Evolutionary conservation across 2,797 vertebrate genomes (phyloP), one percentile per base, ranked within the genome.

Genomic region (Ptychadena robeensis): DNA sequence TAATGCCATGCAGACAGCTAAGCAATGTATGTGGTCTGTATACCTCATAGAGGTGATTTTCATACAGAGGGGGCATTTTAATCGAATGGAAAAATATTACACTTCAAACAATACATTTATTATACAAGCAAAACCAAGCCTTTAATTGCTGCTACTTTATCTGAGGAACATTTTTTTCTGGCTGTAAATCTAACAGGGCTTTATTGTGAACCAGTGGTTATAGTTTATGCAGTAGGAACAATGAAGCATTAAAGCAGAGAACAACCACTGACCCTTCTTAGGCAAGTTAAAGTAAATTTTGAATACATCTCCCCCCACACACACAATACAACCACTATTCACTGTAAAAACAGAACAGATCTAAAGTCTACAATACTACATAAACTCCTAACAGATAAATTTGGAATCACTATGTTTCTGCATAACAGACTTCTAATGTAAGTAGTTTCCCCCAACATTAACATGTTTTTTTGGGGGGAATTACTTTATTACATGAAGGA

Each of bases 101-200:
- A 71, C 66, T 70, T 80, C 78, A 80, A 85, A 85, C 83, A 85
- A 85, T 81, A 38, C 78, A 85, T 85, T 85, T 85, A 85, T 80
- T 85, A 85, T 85, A 38, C 53, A 61, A 25, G 37, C 37, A 85
- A 80, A 70, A 71, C 65, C 72, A 85, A 85, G 78, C 83, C 72
- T 85, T 85, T 85, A 85, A 85, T 85, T 85, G 79, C 78, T 30
- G 66, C 78, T 72, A 85, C 78, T 80, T 85, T 85, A 85, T 85
- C 83, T 81, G 38, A 81, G 27, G 66, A 80, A 80, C 83, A 71
- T 85, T 84, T 72, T 35, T 75, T 69, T 37, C 78, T 85, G 83
- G 72, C 83, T 70, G 64, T 76, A 85, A 85, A 76, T 65, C 53
- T 80, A 80, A 85, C 79, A 85, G 83, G 72, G 78, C 71, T 85